Conservation (phyloP, 2,113 vertebrate genomes). For the Sapajus apella region DNA sequence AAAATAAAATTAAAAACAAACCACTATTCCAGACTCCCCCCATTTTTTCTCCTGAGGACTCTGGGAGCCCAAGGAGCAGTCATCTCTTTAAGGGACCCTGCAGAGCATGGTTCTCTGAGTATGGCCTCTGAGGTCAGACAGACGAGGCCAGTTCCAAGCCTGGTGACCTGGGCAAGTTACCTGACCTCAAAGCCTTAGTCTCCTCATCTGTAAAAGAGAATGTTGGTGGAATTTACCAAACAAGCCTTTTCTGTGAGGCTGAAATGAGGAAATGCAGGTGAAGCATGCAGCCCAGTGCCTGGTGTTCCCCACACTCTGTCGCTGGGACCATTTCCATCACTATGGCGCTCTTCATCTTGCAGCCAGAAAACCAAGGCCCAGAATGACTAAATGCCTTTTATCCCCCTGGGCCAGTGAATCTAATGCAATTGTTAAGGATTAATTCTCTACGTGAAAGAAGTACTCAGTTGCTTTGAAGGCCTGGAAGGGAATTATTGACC, state of each 20-base stretch:
- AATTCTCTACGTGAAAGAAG: background rate
- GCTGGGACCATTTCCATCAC: background rate
- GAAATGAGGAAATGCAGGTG: background rate
- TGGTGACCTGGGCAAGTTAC: background rate
- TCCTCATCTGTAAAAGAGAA: background rate
- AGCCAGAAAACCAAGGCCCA: background rate
- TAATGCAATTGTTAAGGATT: background rate
- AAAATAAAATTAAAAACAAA: no score
- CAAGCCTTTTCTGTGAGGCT: no score
- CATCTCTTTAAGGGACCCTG: no score
- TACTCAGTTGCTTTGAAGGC: background rate
- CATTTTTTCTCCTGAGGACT: background rate
- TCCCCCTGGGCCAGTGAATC: background rate
- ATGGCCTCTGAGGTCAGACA: background rate
- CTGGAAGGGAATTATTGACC: background rate
- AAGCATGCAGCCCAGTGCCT: background rate
- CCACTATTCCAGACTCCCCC: background rate
- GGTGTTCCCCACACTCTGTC: background rate
- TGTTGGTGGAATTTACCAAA: background rate
- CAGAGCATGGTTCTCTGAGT: background rate
- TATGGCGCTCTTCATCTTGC: background rate
- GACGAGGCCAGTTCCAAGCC: background rate
- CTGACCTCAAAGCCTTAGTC: background rate
- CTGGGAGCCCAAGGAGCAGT: background rate
- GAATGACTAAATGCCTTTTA: background rate